Evolutionary conservation across 2,888 invertebrate species (phyloP).

Genomic region (Serripes groenlandicus): DNA sequence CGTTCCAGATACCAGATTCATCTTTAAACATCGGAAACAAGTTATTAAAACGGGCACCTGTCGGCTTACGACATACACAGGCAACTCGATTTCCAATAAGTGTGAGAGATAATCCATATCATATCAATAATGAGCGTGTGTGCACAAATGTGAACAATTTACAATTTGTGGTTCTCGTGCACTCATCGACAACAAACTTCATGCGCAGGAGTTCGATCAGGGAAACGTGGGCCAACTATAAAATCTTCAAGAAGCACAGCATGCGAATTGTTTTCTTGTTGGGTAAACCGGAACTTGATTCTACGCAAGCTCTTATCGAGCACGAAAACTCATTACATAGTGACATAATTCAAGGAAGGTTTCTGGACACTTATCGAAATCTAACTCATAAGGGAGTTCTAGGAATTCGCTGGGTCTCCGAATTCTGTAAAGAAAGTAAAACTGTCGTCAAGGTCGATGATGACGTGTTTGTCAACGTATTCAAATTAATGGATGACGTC

Average conservation of each 20-base stretch:
- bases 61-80: not conserved
- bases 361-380: conserved; percentile 77
- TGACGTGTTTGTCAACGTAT: conserved; percentile 80
- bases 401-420: conserved; percentile 75
- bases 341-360: conserved; percentile 81
- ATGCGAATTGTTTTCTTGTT: conserved; percentile 77
- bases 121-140: conserved; percentile 73
- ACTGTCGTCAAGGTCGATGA: conserved; percentile 79
- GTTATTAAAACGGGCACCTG: not conserved
- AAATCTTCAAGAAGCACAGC: conserved; percentile 64
- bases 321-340: conserved; percentile 73
- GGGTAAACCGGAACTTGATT: conserved; percentile 66
- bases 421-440: conserved; percentile 74
- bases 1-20: conserved; percentile 17
- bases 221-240: conserved; percentile 78
- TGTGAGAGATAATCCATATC: conserved; percentile 65
- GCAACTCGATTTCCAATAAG: conserved; percentile 69
- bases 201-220: conserved; percentile 72
- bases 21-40: not conserved
- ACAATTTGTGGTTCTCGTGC: conserved; percentile 74
- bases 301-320: conserved; percentile 72
- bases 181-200: conserved; percentile 75
- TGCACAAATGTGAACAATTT: conserved; percentile 68
- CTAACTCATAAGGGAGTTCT: conserved; percentile 80
- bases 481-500: conserved; percentile 69